Evolutionary conservation across 2,888 invertebrate genomes (phyloP), one percentile per base, ranked within the genome.

Genomic region (Monopis laevigella): DNA sequence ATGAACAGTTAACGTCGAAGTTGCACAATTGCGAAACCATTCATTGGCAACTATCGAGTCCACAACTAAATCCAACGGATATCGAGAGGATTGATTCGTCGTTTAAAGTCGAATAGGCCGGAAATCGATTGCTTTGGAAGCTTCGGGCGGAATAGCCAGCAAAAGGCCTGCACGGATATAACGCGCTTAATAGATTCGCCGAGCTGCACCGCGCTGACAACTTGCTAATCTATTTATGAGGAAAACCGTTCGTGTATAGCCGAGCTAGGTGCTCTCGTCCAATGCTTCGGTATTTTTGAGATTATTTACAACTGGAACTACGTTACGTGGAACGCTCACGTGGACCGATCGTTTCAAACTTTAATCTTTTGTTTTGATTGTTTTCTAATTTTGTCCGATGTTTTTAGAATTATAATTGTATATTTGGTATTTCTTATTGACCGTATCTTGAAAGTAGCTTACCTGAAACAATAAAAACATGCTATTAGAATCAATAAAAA

Each of bases 111-210:
- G 75, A 77, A 77, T 74, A 77, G 77, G 71, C 77, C 24, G 78
- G 78, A 78, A 78, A 78, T 78, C 73, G 77, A 77, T 78, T 71
- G 78, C 75, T 75, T 75, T 74, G 60, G 70, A 66, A 69, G 73
- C 73, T 60, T 53, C 53, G 50, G 62, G 58, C 60, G 56, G 58
- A 68, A 75, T 75, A 73, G 73, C 72, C 39, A 73, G 73, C 71
- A 29, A 36, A 30, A 58, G 58, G 54, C 54, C 59, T 58, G 58
- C 58, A 65, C 73, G 78, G 75, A 78, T 74, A 77, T 80, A 77
- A 75, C 67, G 68, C 67, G 74, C 70, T 74, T 75, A 78, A 78
- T 78, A 78, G 78, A 78, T 77, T 77, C 75, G 74, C 73, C 58
- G 32, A 39, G 42, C 38, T 62, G 67, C 71, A 68, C 62, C 61